Percentiles rank a stretch among this genome's conserved stretches.
phyloP scores from a whole-genome alignment of 37 sponge, comb jelly and placozoan genomes.

The Ephydatia muelleri region DNA sequence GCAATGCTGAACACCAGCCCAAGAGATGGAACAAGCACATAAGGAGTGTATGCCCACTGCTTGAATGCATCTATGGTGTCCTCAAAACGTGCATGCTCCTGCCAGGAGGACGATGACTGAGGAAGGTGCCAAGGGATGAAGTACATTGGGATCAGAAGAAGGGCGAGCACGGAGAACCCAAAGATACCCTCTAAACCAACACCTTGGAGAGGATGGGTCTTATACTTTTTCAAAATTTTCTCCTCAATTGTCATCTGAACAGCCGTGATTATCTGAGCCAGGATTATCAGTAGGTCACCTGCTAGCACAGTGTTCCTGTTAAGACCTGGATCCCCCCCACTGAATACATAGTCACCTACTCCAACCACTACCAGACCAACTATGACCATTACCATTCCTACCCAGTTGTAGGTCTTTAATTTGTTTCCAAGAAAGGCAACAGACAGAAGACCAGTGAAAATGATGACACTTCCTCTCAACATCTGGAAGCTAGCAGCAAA shows the following conservation, averaged over 20 bases:
- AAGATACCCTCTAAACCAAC: slow-evolving; percentile 98
- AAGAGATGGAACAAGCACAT: slow-evolving; percentile 64
- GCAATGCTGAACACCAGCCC: slow-evolving; percentile 93
- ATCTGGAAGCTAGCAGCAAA: slow-evolving; percentile 96
- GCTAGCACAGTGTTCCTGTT: slow-evolving; percentile 43
- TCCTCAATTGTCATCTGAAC: slow-evolving; percentile 92
- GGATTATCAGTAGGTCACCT: slow-evolving; percentile 90
- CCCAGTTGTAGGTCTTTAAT: slow-evolving; percentile 73
- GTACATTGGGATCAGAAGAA: slow-evolving; percentile 90
- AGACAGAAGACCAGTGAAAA: slow-evolving; percentile 95
- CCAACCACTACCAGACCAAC: slow-evolving; percentile 92
- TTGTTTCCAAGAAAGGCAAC: slow-evolving; percentile 81
- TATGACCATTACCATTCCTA: slow-evolving; percentile 90
- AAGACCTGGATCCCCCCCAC: not conserved
- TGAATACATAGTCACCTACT: slow-evolving; percentile 70
- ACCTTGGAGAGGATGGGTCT: slow-evolving; percentile 86
- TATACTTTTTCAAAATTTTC: slow-evolving; percentile 87
- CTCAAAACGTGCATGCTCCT: slow-evolving; percentile 73
- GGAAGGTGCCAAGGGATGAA: slow-evolving; percentile 95
- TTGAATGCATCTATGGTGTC: slow-evolving; percentile 85
- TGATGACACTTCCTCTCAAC: slow-evolving; percentile 94
- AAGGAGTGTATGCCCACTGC: slow-evolving; percentile 49
- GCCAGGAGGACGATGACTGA: slow-evolving; percentile 69
- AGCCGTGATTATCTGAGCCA: slow-evolving; percentile 88
- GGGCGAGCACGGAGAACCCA: slow-evolving; percentile 71